phyloP scores from a whole-genome alignment of 2,888 invertebrate species.

The Morpho deidamia region DNA sequence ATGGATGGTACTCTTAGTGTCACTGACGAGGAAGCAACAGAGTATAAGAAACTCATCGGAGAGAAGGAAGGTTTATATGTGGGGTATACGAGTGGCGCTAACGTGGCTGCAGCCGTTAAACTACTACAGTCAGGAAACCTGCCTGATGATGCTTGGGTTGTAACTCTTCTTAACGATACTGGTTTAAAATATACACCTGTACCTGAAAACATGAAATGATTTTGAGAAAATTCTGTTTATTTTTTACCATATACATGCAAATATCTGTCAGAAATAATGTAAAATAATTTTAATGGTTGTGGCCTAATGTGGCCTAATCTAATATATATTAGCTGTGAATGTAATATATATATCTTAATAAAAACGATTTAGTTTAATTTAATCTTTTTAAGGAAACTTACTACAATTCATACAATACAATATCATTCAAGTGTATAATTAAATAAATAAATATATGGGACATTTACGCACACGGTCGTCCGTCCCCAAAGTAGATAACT shows the following conservation, averaged over 20 bases:
- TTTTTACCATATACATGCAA: too few relatives aligned
- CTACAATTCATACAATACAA: too few relatives aligned
- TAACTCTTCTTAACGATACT: constrained; percentile 57
- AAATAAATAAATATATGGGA: too few relatives aligned
- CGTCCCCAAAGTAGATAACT: too few relatives aligned
- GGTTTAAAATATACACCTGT: constrained; percentile 66
- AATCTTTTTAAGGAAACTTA: constrained; percentile 6
- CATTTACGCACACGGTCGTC: too few relatives aligned
- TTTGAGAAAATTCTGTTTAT: neutral
- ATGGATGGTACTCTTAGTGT: constrained; percentile 61
- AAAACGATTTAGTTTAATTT: too few relatives aligned
- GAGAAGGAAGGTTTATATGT: constrained; percentile 64
- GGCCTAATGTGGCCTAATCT: too few relatives aligned
- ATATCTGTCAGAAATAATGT: too few relatives aligned
- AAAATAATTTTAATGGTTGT: too few relatives aligned
- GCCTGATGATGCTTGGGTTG: constrained; percentile 60
- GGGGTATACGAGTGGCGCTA: constrained; percentile 67
- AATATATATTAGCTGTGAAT: too few relatives aligned
- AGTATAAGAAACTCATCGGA: constrained; percentile 55
- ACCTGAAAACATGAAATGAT: constrained; percentile 33
- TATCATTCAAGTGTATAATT: too few relatives aligned
- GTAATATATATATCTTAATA: too few relatives aligned
- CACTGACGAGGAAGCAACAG: constrained; percentile 55
- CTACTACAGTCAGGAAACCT: constrained; percentile 54
- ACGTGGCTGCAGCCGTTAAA: constrained; percentile 63